Conservation (phyloP, 2,113 vertebrate genomes). For the Acanthisitta chloris region DNA sequence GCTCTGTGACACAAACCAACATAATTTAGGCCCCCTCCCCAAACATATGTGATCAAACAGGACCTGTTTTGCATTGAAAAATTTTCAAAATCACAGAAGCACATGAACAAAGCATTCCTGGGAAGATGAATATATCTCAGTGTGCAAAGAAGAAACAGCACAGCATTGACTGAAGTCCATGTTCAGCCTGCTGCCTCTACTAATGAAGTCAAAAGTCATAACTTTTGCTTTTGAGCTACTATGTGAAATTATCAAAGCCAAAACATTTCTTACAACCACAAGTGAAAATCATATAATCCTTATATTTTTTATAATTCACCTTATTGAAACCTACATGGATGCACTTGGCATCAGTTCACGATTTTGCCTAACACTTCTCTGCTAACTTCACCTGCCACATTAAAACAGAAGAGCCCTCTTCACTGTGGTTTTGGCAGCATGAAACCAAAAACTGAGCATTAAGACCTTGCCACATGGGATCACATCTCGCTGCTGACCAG, state of each 20-base stretch:
- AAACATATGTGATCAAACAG: not conserved
- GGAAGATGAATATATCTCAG: not conserved
- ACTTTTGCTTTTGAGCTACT: not conserved
- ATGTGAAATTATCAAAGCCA: not conserved
- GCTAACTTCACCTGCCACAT: not conserved
- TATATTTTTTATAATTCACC: not conserved
- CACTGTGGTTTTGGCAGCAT: not conserved
- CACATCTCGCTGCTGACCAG: not conserved
- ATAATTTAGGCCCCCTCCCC: not conserved
- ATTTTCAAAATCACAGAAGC: not conserved
- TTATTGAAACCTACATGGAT: not conserved
- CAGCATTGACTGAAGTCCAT: not conserved
- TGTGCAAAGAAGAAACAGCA: not conserved
- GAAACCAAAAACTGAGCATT: not conserved
- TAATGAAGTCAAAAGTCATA: not conserved
- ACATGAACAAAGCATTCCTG: not conserved
- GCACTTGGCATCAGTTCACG: not conserved
- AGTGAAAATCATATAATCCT: not conserved
- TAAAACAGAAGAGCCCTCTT: not conserved
- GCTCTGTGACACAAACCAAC: not conserved
- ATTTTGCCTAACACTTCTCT: not conserved
- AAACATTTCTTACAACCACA: rapidly evolving
- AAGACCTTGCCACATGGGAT: not conserved
- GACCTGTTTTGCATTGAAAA: not conserved
- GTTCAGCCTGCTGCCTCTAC: not conserved